Base-by-base conservation (phyloP, 1,140 invertebrate genomes). In the Aphelenchoides avenae region DNA sequence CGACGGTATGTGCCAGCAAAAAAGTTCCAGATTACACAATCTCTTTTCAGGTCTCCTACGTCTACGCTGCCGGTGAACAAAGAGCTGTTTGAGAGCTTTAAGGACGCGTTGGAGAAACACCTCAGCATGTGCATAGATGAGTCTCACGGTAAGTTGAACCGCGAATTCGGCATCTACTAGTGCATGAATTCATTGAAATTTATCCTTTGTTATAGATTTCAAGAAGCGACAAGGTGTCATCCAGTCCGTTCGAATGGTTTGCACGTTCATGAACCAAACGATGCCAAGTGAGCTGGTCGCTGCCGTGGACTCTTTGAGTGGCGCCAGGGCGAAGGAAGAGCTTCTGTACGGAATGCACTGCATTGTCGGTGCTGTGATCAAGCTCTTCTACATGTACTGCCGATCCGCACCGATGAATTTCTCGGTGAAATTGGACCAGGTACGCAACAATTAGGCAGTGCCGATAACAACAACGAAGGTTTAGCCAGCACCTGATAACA, bases 211-310 rank as follows among this genome's bases (percentile, higher is more conserved):
- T n/a, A n/a, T n/a, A 46, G 48, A 51, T 50, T 15, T 31, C 13
- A 51, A 40, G 5, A 18, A 46, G 26, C 48, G 48, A 5, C 48
- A 51, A 48, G 31, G 48, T 15, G 48, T 51, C 18, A 24, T 51
- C 11, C 48, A 51, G 51, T 46, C 20, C 15, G 30, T 51, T 20
- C 24, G 52, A 20, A 1, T 27, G 33, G 18, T 27, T 53, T 7
- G 41, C 1, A 60, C 61, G 9, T 64, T 56, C 15, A 63, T 47
- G 24, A 60, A 60, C 46, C 60, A 60, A 26, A 36, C 48, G 1
- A 54, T 61, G 36, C 48, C 59, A 24, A 24, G 27, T 27, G 57
- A 60, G 7, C 36, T 60, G n/a, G 7, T 58, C n/a, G 24, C 56
- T 11, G 48, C 20, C 24, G 51, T 40, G 30, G 30, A 51, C 15